Evolutionary conservation across 2,113 vertebrate genomes (phyloP).

Genomic region (Balaeniceps rex): DNA sequence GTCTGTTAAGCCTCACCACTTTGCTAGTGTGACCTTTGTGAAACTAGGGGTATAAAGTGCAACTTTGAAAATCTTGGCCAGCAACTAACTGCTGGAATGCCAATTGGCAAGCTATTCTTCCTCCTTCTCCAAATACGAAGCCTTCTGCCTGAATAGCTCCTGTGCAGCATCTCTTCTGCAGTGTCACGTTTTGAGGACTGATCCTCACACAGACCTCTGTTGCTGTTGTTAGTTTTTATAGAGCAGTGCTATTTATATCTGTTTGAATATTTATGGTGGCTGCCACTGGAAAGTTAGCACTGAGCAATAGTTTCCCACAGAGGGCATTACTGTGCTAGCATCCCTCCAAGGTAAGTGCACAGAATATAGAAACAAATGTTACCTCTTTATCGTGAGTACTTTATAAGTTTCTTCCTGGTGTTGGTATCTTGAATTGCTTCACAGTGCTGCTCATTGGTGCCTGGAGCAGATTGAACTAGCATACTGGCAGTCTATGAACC

Average conservation of each 20-base stretch:
- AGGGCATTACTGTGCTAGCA: not conserved
- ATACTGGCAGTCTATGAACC: not conserved
- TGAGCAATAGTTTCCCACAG: not conserved
- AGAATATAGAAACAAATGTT: not conserved
- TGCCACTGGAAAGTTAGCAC: not conserved
- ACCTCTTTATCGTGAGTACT: not conserved
- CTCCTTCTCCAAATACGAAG: not conserved
- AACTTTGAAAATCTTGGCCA: not conserved
- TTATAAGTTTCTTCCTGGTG: not conserved
- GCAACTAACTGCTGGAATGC: not conserved
- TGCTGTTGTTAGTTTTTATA: not conserved
- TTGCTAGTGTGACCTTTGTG: constrained; percentile 4
- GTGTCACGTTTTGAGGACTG: not conserved
- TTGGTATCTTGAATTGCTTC: not conserved
- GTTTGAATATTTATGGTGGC: not conserved
- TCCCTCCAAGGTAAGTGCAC: not conserved
- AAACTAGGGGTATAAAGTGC: not conserved
- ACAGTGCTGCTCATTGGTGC: not conserved
- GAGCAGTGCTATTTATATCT: not conserved
- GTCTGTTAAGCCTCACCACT: not conserved
- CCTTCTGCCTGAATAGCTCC: not conserved
- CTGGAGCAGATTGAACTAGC: not conserved
- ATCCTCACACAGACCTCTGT: not conserved
- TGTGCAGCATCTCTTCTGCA: not conserved
- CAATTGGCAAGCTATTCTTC: not conserved